Conservation (phyloP, 2,797 vertebrate genomes). For the Stomatorhinus walkeri region DNA sequence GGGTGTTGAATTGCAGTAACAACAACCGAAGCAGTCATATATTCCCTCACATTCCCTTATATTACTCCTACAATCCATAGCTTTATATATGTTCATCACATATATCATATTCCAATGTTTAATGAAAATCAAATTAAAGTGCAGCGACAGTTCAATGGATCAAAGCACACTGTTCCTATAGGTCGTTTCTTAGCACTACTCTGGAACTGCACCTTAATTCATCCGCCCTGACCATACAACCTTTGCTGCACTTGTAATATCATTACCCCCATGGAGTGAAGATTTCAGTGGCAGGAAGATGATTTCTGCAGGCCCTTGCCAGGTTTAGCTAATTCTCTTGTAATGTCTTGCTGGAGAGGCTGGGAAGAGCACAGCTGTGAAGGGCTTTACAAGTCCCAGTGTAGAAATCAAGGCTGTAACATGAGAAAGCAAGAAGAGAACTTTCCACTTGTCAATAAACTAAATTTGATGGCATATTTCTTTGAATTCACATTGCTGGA, state of each 20-base stretch:
- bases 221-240: background rate
- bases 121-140: background rate
- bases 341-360: conserved; percentile 5
- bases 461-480: background rate
- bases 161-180: background rate
- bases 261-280: background rate
- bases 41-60: background rate
- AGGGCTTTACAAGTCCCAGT: background rate
- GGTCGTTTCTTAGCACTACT: background rate
- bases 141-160: background rate
- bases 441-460: background rate
- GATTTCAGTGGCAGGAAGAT: background rate
- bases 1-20: background rate
- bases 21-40: background rate
- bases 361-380: background rate
- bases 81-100: background rate
- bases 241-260: background rate
- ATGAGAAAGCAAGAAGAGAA: background rate
- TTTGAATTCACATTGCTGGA: background rate
- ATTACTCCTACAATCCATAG: background rate
- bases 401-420: background rate
- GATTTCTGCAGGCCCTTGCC: background rate
- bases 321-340: background rate
- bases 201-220: background rate
- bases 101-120: background rate